These are phyloP conservation scores for Drosophila equinoxialis DNA, from an alignment of 1,140 invertebrate species.

Conservation along the genomic window DNA sequence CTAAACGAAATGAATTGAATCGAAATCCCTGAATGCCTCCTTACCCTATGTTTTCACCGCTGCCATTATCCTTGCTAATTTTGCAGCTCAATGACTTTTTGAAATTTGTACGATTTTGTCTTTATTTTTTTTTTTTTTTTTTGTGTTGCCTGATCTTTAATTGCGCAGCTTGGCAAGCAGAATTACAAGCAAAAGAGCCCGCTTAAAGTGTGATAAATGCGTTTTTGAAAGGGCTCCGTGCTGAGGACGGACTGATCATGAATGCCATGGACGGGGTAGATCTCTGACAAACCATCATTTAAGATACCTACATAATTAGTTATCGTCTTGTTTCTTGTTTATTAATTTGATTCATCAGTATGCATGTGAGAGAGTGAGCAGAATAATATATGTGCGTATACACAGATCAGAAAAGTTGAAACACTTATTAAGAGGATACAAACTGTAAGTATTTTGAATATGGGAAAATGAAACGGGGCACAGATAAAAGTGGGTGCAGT, in stretches of 20 bases:
- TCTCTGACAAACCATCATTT: slow-evolving; percentile 23
- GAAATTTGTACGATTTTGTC: slow-evolving; percentile 25
- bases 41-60: slow-evolving; percentile 72
- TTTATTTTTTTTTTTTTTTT: slow-evolving; percentile 10
- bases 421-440: too few species aligned
- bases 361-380: slow-evolving; percentile 22
- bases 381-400: too few species aligned
- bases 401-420: too few species aligned
- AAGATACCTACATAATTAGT: slow-evolving; percentile 50
- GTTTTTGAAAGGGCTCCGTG: slow-evolving; percentile 60
- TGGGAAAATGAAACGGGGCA: too few species aligned
- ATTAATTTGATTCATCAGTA: slow-evolving; percentile 50
- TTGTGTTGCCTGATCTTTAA: slow-evolving; percentile 60
- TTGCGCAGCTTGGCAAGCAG: slow-evolving; percentile 72
- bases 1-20: slow-evolving; percentile 27
- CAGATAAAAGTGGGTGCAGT: too few species aligned
- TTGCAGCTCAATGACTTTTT: slow-evolving; percentile 76
- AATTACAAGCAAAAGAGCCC: slow-evolving; percentile 65
- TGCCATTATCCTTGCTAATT: slow-evolving; percentile 82
- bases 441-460: too few species aligned
- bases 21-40: slow-evolving; percentile 5
- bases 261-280: slow-evolving; percentile 10
- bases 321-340: slow-evolving; percentile 65
- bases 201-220: slow-evolving; percentile 79
- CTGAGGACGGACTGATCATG: slow-evolving; percentile 18